Conservation (phyloP, 2,888 invertebrate species). For the Entomobrya proxima region DNA sequence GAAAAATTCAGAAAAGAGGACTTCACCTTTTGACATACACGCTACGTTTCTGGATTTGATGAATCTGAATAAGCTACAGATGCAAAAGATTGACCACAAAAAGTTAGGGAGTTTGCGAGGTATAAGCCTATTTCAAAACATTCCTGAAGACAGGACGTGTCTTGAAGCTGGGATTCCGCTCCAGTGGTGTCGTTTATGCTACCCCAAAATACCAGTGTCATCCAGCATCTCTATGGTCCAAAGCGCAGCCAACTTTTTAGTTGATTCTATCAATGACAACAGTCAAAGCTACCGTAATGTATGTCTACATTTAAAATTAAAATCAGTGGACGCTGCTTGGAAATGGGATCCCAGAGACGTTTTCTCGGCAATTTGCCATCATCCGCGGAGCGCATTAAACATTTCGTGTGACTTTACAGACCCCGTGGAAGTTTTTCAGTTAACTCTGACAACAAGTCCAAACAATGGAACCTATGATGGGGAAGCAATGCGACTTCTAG, state of each 20-base stretch:
- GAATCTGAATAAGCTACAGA: constrained; percentile 28
- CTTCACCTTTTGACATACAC: constrained; percentile 90
- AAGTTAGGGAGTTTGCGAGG: too few species aligned
- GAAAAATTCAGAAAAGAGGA: constrained; percentile 78
- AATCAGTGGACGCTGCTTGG: neutral
- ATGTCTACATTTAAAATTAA: neutral
- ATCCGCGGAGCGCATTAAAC: neutral
- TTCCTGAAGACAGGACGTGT: constrained; percentile 7
- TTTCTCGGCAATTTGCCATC: neutral
- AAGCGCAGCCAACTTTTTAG: neutral
- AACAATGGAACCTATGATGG: neutral
- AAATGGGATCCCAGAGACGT: constrained; percentile 21
- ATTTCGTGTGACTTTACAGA: neutral
- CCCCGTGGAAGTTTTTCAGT: neutral
- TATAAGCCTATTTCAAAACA: neutral
- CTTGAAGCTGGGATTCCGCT: constrained; percentile 10
- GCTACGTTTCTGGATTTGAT: constrained; percentile 86
- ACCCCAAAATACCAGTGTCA: neutral
- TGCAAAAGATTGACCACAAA: too few species aligned
- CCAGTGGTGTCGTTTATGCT: neutral
- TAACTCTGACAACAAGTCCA: neutral
- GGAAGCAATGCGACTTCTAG: neutral
- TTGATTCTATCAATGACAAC: neutral
- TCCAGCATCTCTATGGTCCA: neutral
- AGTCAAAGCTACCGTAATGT: neutral